These are phyloP conservation scores for Antheraea yamamai DNA, from an alignment of 2,888 invertebrate species.

Conservation along the genomic window DNA sequence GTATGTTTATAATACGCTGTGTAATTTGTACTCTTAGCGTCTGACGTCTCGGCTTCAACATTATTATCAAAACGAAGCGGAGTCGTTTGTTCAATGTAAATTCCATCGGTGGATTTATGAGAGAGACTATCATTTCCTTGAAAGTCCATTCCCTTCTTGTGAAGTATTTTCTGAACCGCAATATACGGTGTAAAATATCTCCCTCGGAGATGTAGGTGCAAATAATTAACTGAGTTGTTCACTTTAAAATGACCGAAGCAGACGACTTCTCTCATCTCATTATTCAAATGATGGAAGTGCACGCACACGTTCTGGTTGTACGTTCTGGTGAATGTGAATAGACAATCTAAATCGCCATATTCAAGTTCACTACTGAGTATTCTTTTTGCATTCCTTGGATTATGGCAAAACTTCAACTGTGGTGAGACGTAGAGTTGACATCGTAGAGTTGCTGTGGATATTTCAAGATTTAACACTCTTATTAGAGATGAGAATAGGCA, in stretches of 20 bases:
- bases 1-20: too few species aligned
- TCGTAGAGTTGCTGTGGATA: neutral
- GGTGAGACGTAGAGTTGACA: neutral
- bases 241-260: neutral
- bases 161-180: too few species aligned
- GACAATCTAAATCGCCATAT: neutral
- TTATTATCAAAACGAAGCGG: too few species aligned
- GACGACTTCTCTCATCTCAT: neutral
- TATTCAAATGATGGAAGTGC: neutral
- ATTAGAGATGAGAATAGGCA: neutral
- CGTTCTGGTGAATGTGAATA: neutral
- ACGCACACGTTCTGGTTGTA: neutral
- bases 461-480: neutral
- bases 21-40: too few species aligned
- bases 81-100: too few species aligned
- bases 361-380: neutral
- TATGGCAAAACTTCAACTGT: neutral
- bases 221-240: neutral
- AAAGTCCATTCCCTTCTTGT: too few species aligned
- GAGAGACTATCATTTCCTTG: too few species aligned
- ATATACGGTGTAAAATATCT: neutral
- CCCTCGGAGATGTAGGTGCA: neutral
- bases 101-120: too few species aligned
- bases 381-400: neutral
- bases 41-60: too few species aligned